A percentile compares a stretch with the other conserved stretches of the same genome.
Conservation (phyloP, 1,140 invertebrate genomes). For the Cepaea nemoralis region DNA sequence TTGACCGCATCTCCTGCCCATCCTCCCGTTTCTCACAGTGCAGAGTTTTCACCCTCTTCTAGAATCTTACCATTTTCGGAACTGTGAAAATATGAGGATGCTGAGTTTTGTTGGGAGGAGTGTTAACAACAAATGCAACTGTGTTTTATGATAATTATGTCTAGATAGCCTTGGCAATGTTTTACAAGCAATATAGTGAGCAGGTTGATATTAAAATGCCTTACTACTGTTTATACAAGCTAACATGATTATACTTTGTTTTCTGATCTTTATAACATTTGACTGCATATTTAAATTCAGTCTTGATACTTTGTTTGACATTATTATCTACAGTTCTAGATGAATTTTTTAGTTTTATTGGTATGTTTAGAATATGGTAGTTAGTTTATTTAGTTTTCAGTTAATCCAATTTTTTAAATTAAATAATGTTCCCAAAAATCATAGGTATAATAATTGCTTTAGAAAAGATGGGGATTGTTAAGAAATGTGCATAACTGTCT, state of each 20-base stretch:
- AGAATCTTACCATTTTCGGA: conserved; percentile 32
- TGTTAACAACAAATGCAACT: not conserved
- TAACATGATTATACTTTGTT: not conserved
- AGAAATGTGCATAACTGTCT: too few relatives aligned
- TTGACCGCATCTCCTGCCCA: not conserved
- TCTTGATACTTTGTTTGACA: not conserved
- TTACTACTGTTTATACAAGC: not conserved
- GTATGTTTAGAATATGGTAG: not conserved
- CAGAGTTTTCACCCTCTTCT: not conserved
- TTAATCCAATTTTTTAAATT: not conserved
- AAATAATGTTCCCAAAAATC: too few relatives aligned
- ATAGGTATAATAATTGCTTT: too few relatives aligned
- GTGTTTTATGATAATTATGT: not conserved
- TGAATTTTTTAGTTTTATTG: not conserved
- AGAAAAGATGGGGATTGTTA: too few relatives aligned
- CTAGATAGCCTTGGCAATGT: not conserved
- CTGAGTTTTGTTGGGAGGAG: not conserved
- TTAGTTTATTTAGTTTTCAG: not conserved
- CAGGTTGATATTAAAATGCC: not conserved
- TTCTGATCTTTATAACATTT: not conserved
- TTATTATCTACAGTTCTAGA: not conserved
- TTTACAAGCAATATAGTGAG: not conserved
- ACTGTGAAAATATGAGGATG: not conserved
- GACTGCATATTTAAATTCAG: too few relatives aligned
- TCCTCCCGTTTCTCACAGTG: not conserved